Evolutionary conservation across 1,140 invertebrate genomes (phyloP).

Genomic region (Anoplolepis gracilipes): DNA sequence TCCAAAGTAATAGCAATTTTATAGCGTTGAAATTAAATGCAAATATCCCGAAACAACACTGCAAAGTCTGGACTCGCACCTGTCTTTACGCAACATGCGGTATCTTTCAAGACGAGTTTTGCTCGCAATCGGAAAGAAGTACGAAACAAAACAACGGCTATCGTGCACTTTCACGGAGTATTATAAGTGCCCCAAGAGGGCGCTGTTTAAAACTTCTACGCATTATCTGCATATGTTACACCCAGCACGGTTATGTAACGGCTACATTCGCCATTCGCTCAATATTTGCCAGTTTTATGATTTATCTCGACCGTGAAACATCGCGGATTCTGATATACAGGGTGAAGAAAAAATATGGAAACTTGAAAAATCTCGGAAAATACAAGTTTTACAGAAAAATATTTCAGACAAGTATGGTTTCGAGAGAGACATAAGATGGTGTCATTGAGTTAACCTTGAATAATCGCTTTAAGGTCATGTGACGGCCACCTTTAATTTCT

Average conservation of each 20-base stretch:
- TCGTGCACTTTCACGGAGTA: constrained; percentile 30
- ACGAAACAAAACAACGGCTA: constrained; percentile 43
- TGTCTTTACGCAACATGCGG: constrained; percentile 29
- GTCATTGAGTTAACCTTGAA: too few species aligned
- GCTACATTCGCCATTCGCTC: not conserved
- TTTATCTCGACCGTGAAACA: constrained; percentile 20
- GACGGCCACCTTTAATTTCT: too few species aligned
- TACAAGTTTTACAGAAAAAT: too few species aligned
- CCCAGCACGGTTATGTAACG: constrained; percentile 11
- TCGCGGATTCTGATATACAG: not conserved
- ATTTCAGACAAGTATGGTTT: too few species aligned
- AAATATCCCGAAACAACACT: constrained; percentile 30
- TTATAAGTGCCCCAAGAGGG: constrained; percentile 27
- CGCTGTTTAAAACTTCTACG: constrained; percentile 42
- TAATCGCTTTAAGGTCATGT: too few species aligned
- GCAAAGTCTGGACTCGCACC: constrained; percentile 35
- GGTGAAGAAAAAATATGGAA: too few species aligned
- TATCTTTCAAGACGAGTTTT: constrained; percentile 11
- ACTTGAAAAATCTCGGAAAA: too few species aligned
- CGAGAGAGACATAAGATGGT: too few species aligned
- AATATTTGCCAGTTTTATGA: constrained; percentile 28
- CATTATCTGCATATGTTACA: constrained; percentile 44
- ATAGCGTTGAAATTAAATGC: constrained; percentile 37
- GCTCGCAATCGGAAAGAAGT: constrained; percentile 42
- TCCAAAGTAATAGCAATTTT: constrained; percentile 12